A percentile compares a stretch with the other conserved stretches of the same genome.
phyloP scores from a whole-genome alignment of 1,140 invertebrate species.

The Heliconius himera region DNA sequence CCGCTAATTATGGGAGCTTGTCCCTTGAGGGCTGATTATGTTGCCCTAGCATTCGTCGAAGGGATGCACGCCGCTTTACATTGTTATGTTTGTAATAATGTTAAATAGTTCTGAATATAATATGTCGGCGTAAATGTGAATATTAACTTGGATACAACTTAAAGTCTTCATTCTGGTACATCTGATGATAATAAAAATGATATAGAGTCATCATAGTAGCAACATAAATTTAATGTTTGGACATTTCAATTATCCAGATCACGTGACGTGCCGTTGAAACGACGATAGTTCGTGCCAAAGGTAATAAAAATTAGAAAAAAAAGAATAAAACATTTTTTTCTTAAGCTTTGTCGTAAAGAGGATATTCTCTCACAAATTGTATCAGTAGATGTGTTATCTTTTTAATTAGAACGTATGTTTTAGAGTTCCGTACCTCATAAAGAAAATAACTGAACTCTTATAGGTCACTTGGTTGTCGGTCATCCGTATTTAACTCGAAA shows the following conservation, averaged over 20 bases:
- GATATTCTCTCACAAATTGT: conserved; percentile 2
- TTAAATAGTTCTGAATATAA: conserved; percentile 34
- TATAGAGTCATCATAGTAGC: conserved; percentile 59
- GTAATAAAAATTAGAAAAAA: conserved; percentile 70
- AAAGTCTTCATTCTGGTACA: neutral
- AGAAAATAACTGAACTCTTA: too few species aligned
- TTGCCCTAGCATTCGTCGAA: conserved; percentile 70
- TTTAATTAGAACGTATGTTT: too few species aligned
- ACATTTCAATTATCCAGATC: conserved; percentile 77
- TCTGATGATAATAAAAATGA: conserved; percentile 54
- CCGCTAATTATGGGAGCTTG: conserved; percentile 81
- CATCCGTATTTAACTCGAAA: too few species aligned
- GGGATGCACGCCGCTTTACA: conserved; percentile 71
- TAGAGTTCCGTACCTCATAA: too few species aligned
- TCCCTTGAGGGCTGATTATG: conserved; percentile 79
- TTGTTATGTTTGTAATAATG: conserved; percentile 49
- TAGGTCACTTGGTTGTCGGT: too few species aligned
- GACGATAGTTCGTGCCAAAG: conserved; percentile 70
- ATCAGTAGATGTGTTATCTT: neutral
- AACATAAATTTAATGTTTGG: conserved; percentile 76
- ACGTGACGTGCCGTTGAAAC: conserved; percentile 67
- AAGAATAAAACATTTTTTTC: conserved; percentile 48
- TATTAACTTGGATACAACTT: neutral
- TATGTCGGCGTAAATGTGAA: neutral
- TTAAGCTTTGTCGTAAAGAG: conserved; percentile 28